Evolutionary conservation across 2,888 invertebrate genomes (phyloP).

Genomic region (Mycalesis mineus): DNA sequence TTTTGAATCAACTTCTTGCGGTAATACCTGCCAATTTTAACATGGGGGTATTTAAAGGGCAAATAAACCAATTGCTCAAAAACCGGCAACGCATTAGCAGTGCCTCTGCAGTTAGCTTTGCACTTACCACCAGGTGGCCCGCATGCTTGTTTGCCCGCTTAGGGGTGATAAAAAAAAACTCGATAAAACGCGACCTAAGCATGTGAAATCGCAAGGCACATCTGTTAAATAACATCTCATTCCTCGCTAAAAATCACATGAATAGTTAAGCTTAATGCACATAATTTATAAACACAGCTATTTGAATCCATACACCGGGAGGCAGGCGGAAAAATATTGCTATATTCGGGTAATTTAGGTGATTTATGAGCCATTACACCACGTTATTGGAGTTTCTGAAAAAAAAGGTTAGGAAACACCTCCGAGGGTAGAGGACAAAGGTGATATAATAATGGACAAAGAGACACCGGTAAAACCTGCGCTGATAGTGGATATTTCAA

Average conservation of each 20-base stretch:
- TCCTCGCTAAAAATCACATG: constrained; percentile 1
- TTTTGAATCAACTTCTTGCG: too few species aligned
- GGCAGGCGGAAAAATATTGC: constrained; percentile 36
- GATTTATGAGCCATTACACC: constrained; percentile 58
- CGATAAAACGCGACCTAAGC: too few species aligned
- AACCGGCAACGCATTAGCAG: too few species aligned
- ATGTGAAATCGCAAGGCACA: too few species aligned
- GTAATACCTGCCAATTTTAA: too few species aligned
- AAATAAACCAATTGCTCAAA: too few species aligned
- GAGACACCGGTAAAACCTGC: not conserved
- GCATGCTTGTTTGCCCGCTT: too few species aligned
- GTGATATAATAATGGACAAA: constrained; percentile 14
- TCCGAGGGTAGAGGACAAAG: constrained; percentile 31
- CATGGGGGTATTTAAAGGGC: too few species aligned
- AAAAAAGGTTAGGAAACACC: constrained; percentile 30
- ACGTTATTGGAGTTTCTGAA: constrained; percentile 50
- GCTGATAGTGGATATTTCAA: not conserved
- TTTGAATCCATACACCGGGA: constrained; percentile 35
- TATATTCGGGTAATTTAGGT: constrained; percentile 56
- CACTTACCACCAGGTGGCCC: too few species aligned
- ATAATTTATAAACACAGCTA: constrained; percentile 29
- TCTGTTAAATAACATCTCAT: not conserved
- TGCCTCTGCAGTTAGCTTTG: too few species aligned
- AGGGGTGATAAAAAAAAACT: too few species aligned
- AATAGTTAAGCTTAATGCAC: constrained; percentile 6